Evolutionary conservation across 2,113 vertebrate genomes (phyloP), one percentile per base, ranked within the genome.

Genomic region (Pontoporia blainvillei): DNA sequence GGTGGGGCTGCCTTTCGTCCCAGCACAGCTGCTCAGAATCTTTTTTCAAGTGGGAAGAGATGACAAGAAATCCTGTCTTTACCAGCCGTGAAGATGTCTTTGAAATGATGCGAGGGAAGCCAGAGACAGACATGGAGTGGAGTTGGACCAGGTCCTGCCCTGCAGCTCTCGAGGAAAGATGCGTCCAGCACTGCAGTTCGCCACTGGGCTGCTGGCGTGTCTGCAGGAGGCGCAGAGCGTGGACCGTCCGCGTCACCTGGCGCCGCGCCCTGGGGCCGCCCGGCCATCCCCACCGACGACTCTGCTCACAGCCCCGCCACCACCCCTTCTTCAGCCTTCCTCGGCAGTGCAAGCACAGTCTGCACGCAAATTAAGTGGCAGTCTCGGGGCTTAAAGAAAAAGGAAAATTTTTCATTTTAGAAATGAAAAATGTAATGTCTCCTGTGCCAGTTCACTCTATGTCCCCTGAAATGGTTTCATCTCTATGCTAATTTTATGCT

Each of bases 401-500:
- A 62, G 31, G 39, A 64, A 64, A 52, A 71, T 17, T 87, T 97
- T 91, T 90, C 69, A 86, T 90, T 94, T 94, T 87, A 85, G 52
- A 88, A 90, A 95, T 1, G 7, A 72, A 94, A 96, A 95, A 78
- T 36, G 34, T 79, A 76, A 72, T 62, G 62, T 95, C 34, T 93
- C n/a, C 57, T 78, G 4, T 91, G 71, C 91, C 94, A 86, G 0
- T 91, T 76, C 67, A 82, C 71, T 90, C 20, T 89, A 0, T 86
- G 23, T 95, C 62, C 83, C 31, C 20, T 78, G 82, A 86, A 93
- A 91, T 84, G 54, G 39, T 85, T 94, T 96, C 88, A 95, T 85
- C 59, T 85, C 46, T 96, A 57, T 96, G 91, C 69, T 97, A 87
- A 94, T 93, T 93, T 92, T 49, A 49, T 76, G 62, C 89, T 94